Base-by-base conservation (phyloP, 2,888 invertebrate genomes). In the Lymantria monacha region DNA sequence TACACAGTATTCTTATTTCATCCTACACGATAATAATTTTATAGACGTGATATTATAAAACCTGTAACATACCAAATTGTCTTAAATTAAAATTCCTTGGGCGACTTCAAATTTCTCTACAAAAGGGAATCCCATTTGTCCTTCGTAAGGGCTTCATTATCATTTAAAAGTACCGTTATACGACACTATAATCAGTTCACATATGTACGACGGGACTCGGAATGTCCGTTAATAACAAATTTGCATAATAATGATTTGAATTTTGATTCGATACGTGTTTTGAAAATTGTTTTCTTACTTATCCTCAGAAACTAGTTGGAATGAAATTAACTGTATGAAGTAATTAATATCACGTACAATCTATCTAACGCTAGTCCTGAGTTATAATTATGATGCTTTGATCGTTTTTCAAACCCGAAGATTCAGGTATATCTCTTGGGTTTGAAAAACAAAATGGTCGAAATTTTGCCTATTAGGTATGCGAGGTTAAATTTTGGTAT, bases 231-330 rank as follows among this genome's bases (percentile, higher is more conserved):
- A 59, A 66, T 61, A 56, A 51, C 31, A 40, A 46, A 51, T 56
- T 30, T 55, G 62, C 60, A 59, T 64, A 50, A 46, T 51, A 64
- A 54, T 44, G 49, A 45, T 53, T 50, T 49, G 65, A 63, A 66
- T 67, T 47, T 50, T 57, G 51, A 67, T 67, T 47, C 40, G 41
- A 13, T 54, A 56, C 55, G 58, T 62, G 62, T 51, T 51, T 52
- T 13, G 38, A 46, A 46, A 38, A 40, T 15, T 45, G 15, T 41
- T n/a, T 30, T 37, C 11, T 9, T 41, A 11, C 38, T 30, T 42
- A 43, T 46, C 30, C 15, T 33, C 12, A 14, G 9, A 12, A 14
- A 14, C 15, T 14, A 38, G 14, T 41, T 41, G 11, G 2, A 14
- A 13, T 41, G 14, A 41, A 14, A 1, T 7, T 41, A 41, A 41